Evolutionary conservation across 2,113 vertebrate genomes (phyloP).

Genomic region (Ibidorhyncha struthersii): DNA sequence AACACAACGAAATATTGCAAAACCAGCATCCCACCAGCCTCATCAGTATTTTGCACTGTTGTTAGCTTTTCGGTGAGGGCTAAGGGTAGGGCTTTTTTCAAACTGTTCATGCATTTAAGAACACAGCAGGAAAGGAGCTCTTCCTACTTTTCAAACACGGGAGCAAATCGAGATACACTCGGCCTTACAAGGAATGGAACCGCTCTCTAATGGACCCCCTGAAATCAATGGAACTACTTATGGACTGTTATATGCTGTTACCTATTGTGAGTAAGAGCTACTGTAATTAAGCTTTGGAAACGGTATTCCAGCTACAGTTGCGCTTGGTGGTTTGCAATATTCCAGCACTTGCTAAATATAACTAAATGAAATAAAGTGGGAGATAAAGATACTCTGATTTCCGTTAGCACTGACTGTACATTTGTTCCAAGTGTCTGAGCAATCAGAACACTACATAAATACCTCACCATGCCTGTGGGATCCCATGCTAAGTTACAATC

Average conservation of each 20-base stretch:
- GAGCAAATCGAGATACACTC: not conserved
- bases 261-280: not conserved
- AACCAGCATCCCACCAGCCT: not conserved
- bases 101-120: not conserved
- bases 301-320: not conserved
- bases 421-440: constrained; percentile 50
- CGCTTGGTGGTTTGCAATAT: not conserved
- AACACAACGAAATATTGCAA: not conserved
- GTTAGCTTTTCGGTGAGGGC: not conserved
- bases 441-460: constrained; percentile 60
- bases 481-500: constrained; percentile 39
- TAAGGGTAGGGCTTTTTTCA: not conserved
- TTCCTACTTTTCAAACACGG: not conserved
- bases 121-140: not conserved
- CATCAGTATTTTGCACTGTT: not conserved
- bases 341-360: constrained; percentile 20
- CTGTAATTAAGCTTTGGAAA: constrained; percentile 37
- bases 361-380: constrained; percentile 49
- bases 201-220: not conserved
- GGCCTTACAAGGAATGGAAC: not conserved
- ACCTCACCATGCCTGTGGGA: constrained; percentile 47
- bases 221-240: constrained; percentile 40
- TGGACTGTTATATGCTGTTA: not conserved
- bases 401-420: constrained; percentile 18
- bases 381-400: not conserved